Evolutionary conservation across 2,797 vertebrate species (phyloP).

Genomic region (Pseudomugil tenellus): DNA sequence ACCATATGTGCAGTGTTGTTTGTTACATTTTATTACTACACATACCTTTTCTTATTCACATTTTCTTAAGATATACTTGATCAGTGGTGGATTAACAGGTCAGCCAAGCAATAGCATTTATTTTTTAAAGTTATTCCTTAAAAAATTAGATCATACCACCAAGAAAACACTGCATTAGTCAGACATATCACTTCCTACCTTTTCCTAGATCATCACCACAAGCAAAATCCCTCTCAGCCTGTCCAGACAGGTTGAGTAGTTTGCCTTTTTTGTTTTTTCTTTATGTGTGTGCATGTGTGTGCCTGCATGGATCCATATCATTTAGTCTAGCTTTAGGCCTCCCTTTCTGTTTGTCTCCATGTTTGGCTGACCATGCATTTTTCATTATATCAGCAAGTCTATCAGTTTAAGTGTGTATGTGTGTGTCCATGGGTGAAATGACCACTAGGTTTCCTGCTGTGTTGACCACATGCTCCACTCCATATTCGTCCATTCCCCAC

Average conservation of each 20-base stretch:
- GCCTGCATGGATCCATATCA: slow-evolving; percentile 30
- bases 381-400: slow-evolving; percentile 58
- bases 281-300: background rate
- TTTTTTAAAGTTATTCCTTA: slow-evolving; percentile 33
- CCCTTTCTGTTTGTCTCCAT: slow-evolving; percentile 59
- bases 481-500: slow-evolving; percentile 45
- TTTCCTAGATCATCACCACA: slow-evolving; percentile 48
- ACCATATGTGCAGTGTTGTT: slow-evolving; percentile 13
- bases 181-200: slow-evolving; percentile 49
- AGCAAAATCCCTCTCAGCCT: slow-evolving; percentile 32
- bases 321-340: slow-evolving; percentile 49
- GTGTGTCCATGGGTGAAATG: slow-evolving; percentile 78
- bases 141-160: slow-evolving; percentile 23
- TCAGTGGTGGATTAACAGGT: slow-evolving; percentile 30
- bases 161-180: slow-evolving; percentile 46
- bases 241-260: slow-evolving; percentile 38
- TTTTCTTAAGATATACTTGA: slow-evolving; percentile 44
- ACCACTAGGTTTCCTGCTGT: slow-evolving; percentile 66
- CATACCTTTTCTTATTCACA: slow-evolving; percentile 42
- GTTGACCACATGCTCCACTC: slow-evolving; percentile 66
- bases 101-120: slow-evolving; percentile 42
- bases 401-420: slow-evolving; percentile 56
- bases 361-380: slow-evolving; percentile 66
- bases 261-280: slow-evolving; percentile 17
- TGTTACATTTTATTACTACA: slow-evolving; percentile 49